Evolutionary conservation across 2,113 vertebrate genomes (phyloP).

Genomic region (Uria lomvia): DNA sequence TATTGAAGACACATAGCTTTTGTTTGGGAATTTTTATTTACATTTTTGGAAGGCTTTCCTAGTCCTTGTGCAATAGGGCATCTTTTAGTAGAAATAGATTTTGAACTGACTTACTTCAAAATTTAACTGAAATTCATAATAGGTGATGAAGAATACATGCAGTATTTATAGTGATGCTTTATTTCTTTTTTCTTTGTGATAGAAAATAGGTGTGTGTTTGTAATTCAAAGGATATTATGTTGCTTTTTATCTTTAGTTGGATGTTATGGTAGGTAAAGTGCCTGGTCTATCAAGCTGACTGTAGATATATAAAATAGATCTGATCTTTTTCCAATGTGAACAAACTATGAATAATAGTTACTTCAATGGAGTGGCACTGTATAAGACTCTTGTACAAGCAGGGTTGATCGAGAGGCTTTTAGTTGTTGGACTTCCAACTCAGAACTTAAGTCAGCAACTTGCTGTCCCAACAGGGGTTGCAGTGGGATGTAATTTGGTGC

Average conservation of each 20-base stretch:
- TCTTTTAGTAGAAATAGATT: neutral
- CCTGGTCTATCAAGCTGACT: neutral
- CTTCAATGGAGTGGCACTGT: neutral
- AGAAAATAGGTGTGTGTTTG: neutral
- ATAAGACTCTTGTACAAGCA: neutral
- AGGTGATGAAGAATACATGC: neutral
- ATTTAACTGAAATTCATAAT: neutral
- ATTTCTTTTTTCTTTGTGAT: neutral
- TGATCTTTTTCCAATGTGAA: neutral
- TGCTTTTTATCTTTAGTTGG: neutral
- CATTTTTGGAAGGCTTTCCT: neutral
- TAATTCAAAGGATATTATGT: neutral
- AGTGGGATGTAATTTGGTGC: neutral
- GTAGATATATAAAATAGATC: neutral
- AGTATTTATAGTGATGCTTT: neutral
- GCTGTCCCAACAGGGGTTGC: neutral
- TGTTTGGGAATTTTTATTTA: neutral
- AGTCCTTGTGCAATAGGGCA: neutral
- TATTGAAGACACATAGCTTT: neutral
- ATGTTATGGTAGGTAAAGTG: neutral
- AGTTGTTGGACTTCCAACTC: neutral
- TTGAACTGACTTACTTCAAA: neutral
- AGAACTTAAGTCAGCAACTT: neutral
- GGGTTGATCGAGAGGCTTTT: neutral
- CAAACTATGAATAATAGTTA: neutral